A percentile compares a stretch with the other conserved stretches of the same genome.
phyloP scores from a whole-genome alignment of 1,140 invertebrate genomes.

The Lasioglossum baleicum region DNA sequence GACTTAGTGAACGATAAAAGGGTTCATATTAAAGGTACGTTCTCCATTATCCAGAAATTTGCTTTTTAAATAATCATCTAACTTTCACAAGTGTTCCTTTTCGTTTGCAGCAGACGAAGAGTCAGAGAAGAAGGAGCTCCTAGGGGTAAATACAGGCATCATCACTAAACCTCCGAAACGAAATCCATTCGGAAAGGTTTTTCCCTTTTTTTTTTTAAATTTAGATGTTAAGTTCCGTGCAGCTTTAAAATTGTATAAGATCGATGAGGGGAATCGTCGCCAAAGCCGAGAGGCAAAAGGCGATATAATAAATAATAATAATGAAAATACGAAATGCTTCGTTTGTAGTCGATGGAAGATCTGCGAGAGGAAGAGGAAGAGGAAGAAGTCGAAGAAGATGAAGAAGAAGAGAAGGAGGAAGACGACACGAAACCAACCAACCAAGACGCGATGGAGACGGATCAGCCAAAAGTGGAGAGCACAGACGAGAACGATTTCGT shows the following conservation, averaged over 20 bases:
- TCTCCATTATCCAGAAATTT: no score
- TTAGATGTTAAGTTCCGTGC: slow-evolving; percentile 55
- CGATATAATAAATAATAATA: no score
- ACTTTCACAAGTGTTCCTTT: not conserved
- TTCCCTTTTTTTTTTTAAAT: slow-evolving; percentile 69
- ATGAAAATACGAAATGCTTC: not conserved
- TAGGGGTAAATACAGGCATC: slow-evolving; percentile 79
- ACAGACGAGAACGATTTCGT: slow-evolving; percentile 58
- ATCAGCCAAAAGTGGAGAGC: slow-evolving; percentile 35
- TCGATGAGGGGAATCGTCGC: no score
- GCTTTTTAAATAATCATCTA: no score
- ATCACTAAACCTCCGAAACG: slow-evolving; percentile 78
- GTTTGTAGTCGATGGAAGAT: slow-evolving; percentile 76
- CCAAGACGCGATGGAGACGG: slow-evolving; percentile 2
- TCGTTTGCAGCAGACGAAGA: slow-evolving; percentile 75
- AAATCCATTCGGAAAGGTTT: slow-evolving; percentile 80
- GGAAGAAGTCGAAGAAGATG: slow-evolving; percentile 46
- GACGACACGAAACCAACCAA: slow-evolving; percentile 25
- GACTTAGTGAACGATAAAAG: slow-evolving; percentile 74
- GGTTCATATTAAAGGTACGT: slow-evolving; percentile 74
- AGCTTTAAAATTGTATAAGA: slow-evolving; percentile 44
- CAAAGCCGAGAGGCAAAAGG: no score
- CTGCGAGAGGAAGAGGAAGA: slow-evolving; percentile 77
- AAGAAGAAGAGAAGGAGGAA: slow-evolving; percentile 62
- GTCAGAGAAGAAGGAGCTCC: slow-evolving; percentile 78